phyloP scores from a whole-genome alignment of 1,140 invertebrate species.

The Schlechtendalia chinensis region DNA sequence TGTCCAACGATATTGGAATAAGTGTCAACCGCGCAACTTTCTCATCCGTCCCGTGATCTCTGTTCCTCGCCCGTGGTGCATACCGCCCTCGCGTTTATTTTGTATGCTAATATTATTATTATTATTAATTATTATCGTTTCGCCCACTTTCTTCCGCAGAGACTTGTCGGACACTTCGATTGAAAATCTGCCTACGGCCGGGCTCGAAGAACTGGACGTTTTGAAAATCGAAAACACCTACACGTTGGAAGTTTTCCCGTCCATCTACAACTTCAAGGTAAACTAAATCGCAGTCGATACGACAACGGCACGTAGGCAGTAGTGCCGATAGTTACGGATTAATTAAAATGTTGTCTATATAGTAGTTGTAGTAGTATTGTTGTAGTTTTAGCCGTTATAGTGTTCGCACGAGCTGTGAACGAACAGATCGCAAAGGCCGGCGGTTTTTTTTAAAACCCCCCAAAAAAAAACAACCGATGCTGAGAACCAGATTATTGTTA shows the following conservation, averaged over 20 bases:
- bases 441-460: too few species aligned
- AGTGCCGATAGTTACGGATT: too few species aligned
- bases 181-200: constrained; percentile 68
- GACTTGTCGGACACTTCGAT: constrained; percentile 76
- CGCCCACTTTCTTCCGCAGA: constrained; percentile 56
- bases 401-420: not conserved
- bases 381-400: too few species aligned
- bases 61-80: not conserved
- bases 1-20: not conserved
- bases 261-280: constrained; percentile 75
- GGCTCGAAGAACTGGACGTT: constrained; percentile 69
- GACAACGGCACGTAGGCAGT: too few species aligned
- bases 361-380: too few species aligned
- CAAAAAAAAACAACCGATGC: too few species aligned
- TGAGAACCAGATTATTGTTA: too few species aligned
- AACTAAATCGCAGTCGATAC: constrained; percentile 51
- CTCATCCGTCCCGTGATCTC: not conserved
- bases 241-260: constrained; percentile 75
- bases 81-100: too few species aligned
- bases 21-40: constrained; percentile 1
- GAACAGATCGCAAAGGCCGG: too few species aligned
- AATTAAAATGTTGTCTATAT: too few species aligned
- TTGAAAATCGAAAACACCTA: constrained; percentile 70
- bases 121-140: not conserved
- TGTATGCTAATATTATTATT: too few species aligned